Percentiles rank a stretch among this genome's conserved stretches.
Conservation (phyloP, 2,797 vertebrate genomes). For the Mormyrops attenuatus region DNA sequence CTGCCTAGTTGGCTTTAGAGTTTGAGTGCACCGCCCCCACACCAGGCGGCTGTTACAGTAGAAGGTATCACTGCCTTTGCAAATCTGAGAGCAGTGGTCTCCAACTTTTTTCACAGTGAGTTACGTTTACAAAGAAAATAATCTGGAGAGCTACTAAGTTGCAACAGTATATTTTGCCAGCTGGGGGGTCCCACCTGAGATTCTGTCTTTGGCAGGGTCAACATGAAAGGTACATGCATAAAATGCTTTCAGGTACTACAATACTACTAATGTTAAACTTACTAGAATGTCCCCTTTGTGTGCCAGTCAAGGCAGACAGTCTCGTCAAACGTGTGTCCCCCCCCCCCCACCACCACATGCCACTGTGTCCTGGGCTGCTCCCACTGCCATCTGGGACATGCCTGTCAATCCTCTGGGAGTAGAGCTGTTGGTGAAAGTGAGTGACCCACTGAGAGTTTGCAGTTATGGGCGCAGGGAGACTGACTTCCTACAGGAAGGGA, state of each 20-base stretch:
- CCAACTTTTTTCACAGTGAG: neutral
- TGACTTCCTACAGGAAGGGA: neutral
- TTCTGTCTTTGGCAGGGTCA: neutral
- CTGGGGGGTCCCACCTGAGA: neutral
- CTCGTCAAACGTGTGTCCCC: neutral
- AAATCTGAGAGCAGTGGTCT: neutral
- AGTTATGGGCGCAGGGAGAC: neutral
- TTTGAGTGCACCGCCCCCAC: neutral
- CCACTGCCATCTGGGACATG: neutral
- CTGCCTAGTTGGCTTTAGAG: neutral
- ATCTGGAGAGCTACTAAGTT: neutral
- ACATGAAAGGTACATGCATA: neutral
- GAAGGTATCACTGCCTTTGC: neutral
- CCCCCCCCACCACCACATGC: neutral
- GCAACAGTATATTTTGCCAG: neutral
- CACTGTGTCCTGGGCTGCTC: neutral
- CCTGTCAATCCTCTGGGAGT: neutral
- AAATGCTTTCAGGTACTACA: neutral
- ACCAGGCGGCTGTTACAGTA: neutral
- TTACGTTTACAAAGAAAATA: neutral
- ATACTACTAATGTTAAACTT: neutral
- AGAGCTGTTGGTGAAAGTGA: neutral
- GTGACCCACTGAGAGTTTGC: neutral
- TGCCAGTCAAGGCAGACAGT: neutral
- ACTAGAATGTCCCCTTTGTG: neutral